These are phyloP conservation scores for Vanessa atalanta DNA, from an alignment of 1,140 invertebrate genomes.

Conservation along the genomic window DNA sequence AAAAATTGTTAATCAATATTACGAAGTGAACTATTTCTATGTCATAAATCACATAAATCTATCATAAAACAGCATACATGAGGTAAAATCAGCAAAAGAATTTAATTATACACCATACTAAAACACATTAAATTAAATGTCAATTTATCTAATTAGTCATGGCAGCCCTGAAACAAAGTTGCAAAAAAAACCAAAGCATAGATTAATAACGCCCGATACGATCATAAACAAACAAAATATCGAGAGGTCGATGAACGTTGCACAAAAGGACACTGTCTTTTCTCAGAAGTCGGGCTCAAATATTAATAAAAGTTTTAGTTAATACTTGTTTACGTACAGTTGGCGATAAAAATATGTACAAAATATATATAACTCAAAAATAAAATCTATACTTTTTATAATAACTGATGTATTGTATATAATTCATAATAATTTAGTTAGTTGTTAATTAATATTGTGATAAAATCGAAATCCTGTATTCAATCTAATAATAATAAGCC, in stretches of 20 bases:
- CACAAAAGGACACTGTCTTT: slow-evolving; percentile 59
- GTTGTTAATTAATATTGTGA: no score
- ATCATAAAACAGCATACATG: neutral
- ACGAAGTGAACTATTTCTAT: no score
- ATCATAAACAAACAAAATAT: slow-evolving; percentile 52
- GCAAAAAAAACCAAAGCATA: slow-evolving; percentile 41
- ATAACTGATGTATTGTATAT: no score
- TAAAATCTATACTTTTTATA: no score
- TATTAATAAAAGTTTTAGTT: slow-evolving; percentile 58
- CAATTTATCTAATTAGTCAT: slow-evolving; percentile 18
- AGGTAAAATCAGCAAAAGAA: neutral
- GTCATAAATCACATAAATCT: neutral
- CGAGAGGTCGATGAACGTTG: slow-evolving; percentile 52
- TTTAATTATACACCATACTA: no score
- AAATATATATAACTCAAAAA: no score
- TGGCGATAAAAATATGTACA: slow-evolving; percentile 1
- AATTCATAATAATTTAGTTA: no score
- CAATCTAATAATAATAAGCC: no score
- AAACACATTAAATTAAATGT: no score
- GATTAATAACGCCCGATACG: slow-evolving; percentile 46
- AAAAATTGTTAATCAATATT: no score
- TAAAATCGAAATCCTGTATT: no score
- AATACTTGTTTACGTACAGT: slow-evolving; percentile 37
- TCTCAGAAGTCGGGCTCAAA: slow-evolving; percentile 61
- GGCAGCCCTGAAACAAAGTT: slow-evolving; percentile 15